Evolutionary conservation across 2,888 invertebrate species (phyloP), one percentile per base, ranked within the genome.

Genomic region (Congeria kusceri): DNA sequence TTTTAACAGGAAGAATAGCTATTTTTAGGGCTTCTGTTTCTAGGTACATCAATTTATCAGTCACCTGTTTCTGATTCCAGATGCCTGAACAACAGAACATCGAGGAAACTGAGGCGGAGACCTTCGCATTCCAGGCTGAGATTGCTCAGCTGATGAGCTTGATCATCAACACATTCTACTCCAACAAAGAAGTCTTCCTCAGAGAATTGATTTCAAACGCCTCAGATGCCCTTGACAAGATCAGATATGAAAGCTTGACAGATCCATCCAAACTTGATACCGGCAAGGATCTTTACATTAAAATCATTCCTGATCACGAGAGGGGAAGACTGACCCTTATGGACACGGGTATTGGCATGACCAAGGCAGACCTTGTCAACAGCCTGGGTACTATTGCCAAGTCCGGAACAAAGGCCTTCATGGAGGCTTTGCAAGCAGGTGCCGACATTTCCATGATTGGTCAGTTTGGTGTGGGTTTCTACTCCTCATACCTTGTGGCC

Each of bases 81-180:
- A 91, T 91, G 90, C 89, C 90, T 67, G 90, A 91, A 79, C 82
- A 80, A 70, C 80, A 83, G 39, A 77, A 76, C 27, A 83, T 84
- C 80, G 56, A 91, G 20, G 91, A 90, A 9, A 90, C 86, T n/a
- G 97, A 97, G 91, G 96, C 96, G 83, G 99, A 99, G 95, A 99
- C 99, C 94, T 99, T 99, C 95, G 99, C 99, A 94, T 99, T 99
- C 95, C 99, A 99, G 95, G 99, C 99, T 93, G 99, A 99, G 95
- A 99, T 99, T 94, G 99, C 99, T 93, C 95, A 95, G 96, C 96
- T 99, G 94, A 99, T 99, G 99, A 98, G 98, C 88, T 95, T 99
- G 94, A 99, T 99, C 96, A 99, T 99, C 96, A 99, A 99, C 96
- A 99, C 99, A 71, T 99, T 99, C 95, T 99, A 99, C 94, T 98